Base-by-base conservation (phyloP, 2,888 invertebrate genomes). In the Idaea straminata region DNA sequence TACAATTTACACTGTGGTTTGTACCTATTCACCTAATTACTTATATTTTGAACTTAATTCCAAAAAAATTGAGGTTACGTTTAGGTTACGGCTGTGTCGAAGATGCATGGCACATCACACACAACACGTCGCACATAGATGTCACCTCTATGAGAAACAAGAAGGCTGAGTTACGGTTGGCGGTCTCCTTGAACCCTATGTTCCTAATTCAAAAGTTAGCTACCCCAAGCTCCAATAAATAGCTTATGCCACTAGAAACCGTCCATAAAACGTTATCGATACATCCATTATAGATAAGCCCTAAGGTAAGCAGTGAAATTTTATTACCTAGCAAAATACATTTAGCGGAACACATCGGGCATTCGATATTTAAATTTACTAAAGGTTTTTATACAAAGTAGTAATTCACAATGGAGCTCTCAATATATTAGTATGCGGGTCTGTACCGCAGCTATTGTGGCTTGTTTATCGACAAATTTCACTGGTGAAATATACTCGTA, bases 401-500 rank as follows among this genome's bases (percentile, higher is more conserved):
- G 47, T 47, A 47, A 47, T 47, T 47, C 47, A 61, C 66, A 73
- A 62, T 77, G 81, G 74, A 76, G 64, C 74, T n/a, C 70, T 70
- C 47, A 66, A 69, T 72, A 74, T 71, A 82, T 84, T 82, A 83
- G 84, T 83, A 84, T 84, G 80, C 83, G 78, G 78, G 76, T 76
- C 79, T 70, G 66, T 64, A 67, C 72, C 70, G 66, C 65, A 69
- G 74, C 80, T 80, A 83, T 83, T 83, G 83, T 79, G 83, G 82
- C 77, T 83, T 84, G 81, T 84, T 83, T 84, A 83, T 83, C 80
- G 82, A 81, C 82, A 81, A 84, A 84, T 83, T 82, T 82, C 80
- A 76, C 80, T 80, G 78, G 79, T 81, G 76, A 79, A 79, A 81
- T 83, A 82, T 77, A 81, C 81, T 77, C 69, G 69, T 15, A 59